phyloP scores from a whole-genome alignment of 2,797 vertebrate genomes.

The Chlorospingus semifuscus region DNA sequence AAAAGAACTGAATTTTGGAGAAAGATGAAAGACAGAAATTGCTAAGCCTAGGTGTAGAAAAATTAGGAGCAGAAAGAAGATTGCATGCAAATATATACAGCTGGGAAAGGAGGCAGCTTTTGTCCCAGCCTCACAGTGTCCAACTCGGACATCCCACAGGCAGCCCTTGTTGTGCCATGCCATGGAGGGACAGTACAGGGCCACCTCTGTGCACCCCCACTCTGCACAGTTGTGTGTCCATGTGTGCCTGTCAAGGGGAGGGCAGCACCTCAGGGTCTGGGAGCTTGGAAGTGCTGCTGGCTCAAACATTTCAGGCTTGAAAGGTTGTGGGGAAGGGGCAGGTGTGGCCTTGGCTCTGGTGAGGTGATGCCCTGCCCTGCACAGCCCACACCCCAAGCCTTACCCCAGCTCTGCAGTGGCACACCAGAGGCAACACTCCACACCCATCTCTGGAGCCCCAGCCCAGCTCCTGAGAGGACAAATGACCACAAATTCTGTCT shows the following conservation, averaged over 20 bases:
- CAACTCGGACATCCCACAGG: not conserved
- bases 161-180: accelerated
- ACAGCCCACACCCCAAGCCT: too few relatives aligned
- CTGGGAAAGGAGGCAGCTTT: not conserved
- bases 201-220: accelerated
- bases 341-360: not conserved
- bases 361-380: not conserved
- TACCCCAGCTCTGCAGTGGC: not conserved
- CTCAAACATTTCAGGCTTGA: not conserved
- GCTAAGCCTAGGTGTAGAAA: not conserved
- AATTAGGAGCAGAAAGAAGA: not conserved
- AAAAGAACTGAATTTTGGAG: not conserved
- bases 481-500: not conserved
- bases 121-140: not conserved
- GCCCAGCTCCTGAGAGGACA: not conserved
- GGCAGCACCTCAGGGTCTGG: not conserved
- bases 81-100: not conserved
- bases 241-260: accelerated
- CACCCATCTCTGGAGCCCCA: not conserved
- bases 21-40: not conserved
- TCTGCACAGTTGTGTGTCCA: accelerated
- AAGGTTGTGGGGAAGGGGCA: not conserved
- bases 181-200: not conserved
- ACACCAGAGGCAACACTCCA: not conserved
- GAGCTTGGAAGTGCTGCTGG: not conserved